phyloP scores from a whole-genome alignment of 2,113 vertebrate species.

The Oreocharis arfaki region DNA sequence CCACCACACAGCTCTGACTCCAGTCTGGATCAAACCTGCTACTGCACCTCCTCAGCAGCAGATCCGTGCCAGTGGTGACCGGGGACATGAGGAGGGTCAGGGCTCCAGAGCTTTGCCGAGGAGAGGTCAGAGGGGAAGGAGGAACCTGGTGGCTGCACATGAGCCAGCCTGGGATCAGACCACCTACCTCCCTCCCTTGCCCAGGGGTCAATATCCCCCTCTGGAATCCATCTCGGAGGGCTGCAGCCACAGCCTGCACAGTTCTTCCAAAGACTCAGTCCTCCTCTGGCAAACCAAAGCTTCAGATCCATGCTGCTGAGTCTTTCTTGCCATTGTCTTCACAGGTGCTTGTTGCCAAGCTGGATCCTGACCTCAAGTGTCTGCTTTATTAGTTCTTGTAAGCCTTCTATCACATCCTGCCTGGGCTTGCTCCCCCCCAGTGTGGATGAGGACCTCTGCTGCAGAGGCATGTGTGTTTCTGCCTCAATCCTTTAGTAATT shows the following conservation, averaged over 20 bases:
- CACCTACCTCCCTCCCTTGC: not conserved
- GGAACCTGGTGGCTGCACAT: not conserved
- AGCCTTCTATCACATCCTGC: not conserved
- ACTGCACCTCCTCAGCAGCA: not conserved
- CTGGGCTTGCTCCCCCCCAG: rapidly evolving
- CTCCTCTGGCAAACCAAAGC: not conserved
- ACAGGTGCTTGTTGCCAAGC: not conserved
- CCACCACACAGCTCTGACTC: not conserved
- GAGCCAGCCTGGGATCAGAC: not conserved
- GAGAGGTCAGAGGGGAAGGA: not conserved
- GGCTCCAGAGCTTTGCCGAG: rapidly evolving
- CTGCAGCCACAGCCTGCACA: not conserved
- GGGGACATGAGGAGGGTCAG: rapidly evolving
- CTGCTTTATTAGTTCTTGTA: not conserved
- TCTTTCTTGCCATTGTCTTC: not conserved
- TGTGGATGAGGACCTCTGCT: not conserved
- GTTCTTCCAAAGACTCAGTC: not conserved
- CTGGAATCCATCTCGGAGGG: not conserved
- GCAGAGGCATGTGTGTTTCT: not conserved
- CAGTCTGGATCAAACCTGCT: not conserved
- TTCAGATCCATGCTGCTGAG: not conserved
- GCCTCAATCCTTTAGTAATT: not conserved
- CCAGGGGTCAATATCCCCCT: rapidly evolving
- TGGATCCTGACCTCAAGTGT: not conserved
- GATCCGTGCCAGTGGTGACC: rapidly evolving